Evolutionary conservation across 2,113 vertebrate species (phyloP).

Genomic region (Rhea pennata): DNA sequence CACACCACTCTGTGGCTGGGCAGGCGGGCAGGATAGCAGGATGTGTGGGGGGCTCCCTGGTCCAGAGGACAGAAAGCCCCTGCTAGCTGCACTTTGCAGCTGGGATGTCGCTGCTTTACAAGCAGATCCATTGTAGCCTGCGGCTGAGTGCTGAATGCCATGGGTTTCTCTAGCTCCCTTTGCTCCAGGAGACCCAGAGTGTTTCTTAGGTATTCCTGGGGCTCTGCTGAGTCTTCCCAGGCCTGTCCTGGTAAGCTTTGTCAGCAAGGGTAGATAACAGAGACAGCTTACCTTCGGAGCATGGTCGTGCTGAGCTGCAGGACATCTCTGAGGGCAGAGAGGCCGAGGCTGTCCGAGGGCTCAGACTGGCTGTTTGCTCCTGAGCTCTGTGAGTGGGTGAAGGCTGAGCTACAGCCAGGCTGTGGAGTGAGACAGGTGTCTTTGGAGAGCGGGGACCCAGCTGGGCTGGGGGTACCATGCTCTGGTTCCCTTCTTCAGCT

Average conservation of each 20-base stretch:
- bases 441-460: neutral
- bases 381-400: neutral
- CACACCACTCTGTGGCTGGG: rapidly evolving
- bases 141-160: neutral
- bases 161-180: neutral
- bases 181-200: neutral
- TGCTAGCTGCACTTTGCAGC: neutral
- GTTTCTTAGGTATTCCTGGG: neutral
- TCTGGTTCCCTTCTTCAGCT: neutral
- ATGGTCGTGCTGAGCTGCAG: neutral
- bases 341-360: neutral
- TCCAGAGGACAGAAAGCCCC: neutral
- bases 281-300: neutral
- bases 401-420: neutral
- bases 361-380: neutral
- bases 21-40: neutral
- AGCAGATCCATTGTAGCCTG: neutral
- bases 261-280: too few relatives aligned
- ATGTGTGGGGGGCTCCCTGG: neutral
- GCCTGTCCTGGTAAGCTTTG: neutral
- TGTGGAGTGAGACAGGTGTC: rapidly evolving
- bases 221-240: neutral
- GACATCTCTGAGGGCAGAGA: rapidly evolving
- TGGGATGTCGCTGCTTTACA: neutral
- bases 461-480: rapidly evolving